Evolutionary conservation across 2,888 invertebrate genomes (phyloP), one percentile per base, ranked within the genome.

Genomic region (Pegoplata infirma): DNA sequence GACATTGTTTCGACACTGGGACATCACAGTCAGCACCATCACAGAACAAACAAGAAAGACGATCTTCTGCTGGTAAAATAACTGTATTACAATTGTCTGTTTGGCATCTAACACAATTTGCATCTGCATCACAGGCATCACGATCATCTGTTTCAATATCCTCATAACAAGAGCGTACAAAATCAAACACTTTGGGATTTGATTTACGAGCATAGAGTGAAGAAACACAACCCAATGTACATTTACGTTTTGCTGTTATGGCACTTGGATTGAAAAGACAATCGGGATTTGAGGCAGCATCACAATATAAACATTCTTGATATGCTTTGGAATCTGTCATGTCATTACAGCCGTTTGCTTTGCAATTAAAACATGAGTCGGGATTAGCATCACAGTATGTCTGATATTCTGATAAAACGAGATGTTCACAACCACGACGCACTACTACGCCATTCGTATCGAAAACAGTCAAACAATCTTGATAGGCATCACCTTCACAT

Each of bases 391-490:
- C 64, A 68, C 84, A 84, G 14, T 82, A 58, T 3, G 67, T 16
- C 3, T 51, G 12, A 14, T 81, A 72, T 7, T 80, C 76, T 0
- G 46, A 8, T 1, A 66, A 16, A 7, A 84, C 58, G 0, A 23
- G 5, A 12, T 47, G n/a, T 49, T 83, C 82, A 64, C 84, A 84
- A 10, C 84, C 84, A 7, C 84, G 82, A 5, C 71, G 75, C 17
- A 83, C 32, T 0, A 84, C 83, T 16, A 47, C 36, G 6, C 80
- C 81, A 0, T 47, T 56, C 0, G 5, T 19, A 36, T 76, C 61
- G 44, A 84, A 84, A 0, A 84, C 80, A 12, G 83, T 82, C 64
- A 82, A 8, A 66, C 84, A 84, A 59, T 84, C 83, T 28, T 83
- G 82, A 14, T 77, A 76, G 0, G 5, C 17, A 61, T 79, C 80